Evolutionary conservation across 2,113 vertebrate species (phyloP).

Genomic region (Chroicocephalus ridibundus): DNA sequence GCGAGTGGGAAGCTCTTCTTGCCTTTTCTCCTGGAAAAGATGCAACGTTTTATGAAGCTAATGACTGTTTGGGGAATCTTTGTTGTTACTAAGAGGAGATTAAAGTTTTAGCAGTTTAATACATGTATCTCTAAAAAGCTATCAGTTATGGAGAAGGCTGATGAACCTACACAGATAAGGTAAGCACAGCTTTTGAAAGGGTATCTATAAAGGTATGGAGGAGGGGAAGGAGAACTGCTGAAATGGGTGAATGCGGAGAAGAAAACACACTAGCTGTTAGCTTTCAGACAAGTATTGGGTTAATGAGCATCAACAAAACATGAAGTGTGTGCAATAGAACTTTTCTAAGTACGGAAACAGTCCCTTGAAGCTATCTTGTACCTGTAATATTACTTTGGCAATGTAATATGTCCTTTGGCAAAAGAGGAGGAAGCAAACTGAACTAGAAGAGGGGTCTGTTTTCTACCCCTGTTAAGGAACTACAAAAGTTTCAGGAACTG

Average conservation of each 20-base stretch:
- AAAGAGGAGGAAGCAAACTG: neutral
- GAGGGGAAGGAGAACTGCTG: neutral
- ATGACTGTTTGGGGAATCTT: neutral
- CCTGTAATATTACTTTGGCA: neutral
- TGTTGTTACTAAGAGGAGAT: neutral
- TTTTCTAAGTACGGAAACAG: neutral
- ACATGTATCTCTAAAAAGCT: neutral
- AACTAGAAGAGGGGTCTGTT: neutral
- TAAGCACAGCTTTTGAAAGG: neutral
- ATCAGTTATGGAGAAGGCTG: neutral
- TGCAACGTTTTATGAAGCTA: neutral
- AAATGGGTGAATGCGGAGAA: neutral
- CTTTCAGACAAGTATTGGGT: neutral
- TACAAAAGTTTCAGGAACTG: neutral
- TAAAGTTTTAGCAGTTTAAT: neutral
- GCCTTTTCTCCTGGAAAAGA: conserved; percentile 11
- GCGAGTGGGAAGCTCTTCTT: neutral
- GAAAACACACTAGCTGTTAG: neutral
- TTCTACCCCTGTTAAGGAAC: neutral
- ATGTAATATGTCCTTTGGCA: neutral
- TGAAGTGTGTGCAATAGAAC: neutral
- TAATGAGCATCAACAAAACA: neutral
- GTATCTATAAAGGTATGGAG: neutral
- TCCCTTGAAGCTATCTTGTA: neutral
- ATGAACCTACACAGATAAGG: neutral